A percentile compares a stretch with the other conserved stretches of the same genome.
Conservation (phyloP, 2,888 invertebrate species). For the Monochamus alternatus region DNA sequence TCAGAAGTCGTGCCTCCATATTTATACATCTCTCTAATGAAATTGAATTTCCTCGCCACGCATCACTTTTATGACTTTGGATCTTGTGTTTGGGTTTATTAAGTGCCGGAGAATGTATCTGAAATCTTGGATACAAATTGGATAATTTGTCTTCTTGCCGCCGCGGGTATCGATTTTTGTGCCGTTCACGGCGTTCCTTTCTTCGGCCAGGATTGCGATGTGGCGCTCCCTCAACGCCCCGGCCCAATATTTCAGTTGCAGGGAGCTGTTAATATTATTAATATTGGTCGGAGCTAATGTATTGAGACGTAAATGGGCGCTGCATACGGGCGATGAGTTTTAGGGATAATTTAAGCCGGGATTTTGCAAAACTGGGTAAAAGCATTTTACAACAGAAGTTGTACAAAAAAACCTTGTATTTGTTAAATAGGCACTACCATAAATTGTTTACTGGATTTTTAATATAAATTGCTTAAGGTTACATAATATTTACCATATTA, state of each 20-base stretch:
- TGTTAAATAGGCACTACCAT: no score
- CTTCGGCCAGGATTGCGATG: conserved; percentile 21
- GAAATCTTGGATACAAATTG: conserved; percentile 55
- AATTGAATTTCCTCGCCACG: conserved; percentile 55
- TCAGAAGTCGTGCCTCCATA: not conserved
- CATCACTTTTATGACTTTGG: conserved; percentile 48
- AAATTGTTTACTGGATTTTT: no score
- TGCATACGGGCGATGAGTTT: not conserved
- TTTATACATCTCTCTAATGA: conserved; percentile 26
- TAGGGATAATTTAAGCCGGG: not conserved
- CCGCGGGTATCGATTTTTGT: conserved; percentile 52
- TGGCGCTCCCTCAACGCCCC: conserved; percentile 35
- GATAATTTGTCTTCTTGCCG: conserved; percentile 64
- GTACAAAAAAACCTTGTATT: no score
- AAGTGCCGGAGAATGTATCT: conserved; percentile 64
- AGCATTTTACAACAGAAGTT: no score
- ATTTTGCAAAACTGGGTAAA: not conserved
- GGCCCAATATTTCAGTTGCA: conserved; percentile 39
- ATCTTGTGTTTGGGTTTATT: conserved; percentile 59
- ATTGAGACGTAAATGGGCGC: conserved; percentile 31
- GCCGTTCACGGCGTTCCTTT: conserved; percentile 38
- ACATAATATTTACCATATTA: no score
- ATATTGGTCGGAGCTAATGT: conserved; percentile 32
- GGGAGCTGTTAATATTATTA: conserved; percentile 36
- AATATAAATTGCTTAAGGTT: no score